A percentile compares a stretch with the other conserved stretches of the same genome.
phyloP scores from a whole-genome alignment of 2,113 vertebrate genomes.

The Circaetus cinerascens region DNA sequence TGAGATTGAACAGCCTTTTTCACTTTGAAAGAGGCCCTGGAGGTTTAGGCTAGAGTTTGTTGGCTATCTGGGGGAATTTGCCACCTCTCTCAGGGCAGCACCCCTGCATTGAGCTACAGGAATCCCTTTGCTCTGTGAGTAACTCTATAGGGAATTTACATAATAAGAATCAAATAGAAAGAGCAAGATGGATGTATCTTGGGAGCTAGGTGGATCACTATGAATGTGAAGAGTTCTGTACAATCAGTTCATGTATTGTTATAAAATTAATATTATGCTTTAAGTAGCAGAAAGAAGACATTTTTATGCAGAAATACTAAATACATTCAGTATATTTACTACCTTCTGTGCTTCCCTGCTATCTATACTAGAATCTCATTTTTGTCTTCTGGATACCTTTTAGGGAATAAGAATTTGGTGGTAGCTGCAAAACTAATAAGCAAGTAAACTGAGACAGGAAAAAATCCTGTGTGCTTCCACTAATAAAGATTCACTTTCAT shows the following conservation, averaged over 20 bases:
- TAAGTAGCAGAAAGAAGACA: not conserved
- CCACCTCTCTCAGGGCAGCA: not conserved
- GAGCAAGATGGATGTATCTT: not conserved
- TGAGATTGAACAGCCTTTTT: not conserved
- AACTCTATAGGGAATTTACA: not conserved
- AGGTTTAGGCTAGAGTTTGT: not conserved
- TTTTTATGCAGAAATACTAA: not conserved
- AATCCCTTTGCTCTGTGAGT: not conserved
- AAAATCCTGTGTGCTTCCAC: not conserved
- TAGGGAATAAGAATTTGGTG: not conserved
- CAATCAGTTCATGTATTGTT: not conserved
- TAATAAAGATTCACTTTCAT: not conserved
- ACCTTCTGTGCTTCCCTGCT: not conserved
- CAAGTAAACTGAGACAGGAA: not conserved
- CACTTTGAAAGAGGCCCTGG: not conserved
- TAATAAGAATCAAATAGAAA: not conserved
- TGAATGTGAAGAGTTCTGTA: not conserved
- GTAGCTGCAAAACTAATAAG: not conserved
- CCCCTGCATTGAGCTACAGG: not conserved
- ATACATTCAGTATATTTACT: not conserved
- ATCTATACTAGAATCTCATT: not conserved
- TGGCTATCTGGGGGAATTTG: not conserved
- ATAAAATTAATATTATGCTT: not conserved
- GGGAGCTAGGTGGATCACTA: not conserved
- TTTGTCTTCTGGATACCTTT: not conserved